A percentile compares a stretch with the other conserved stretches of the same genome.
phyloP scores from a whole-genome alignment of 2,888 invertebrate genomes.

The Nephrotoma appendiculata region DNA sequence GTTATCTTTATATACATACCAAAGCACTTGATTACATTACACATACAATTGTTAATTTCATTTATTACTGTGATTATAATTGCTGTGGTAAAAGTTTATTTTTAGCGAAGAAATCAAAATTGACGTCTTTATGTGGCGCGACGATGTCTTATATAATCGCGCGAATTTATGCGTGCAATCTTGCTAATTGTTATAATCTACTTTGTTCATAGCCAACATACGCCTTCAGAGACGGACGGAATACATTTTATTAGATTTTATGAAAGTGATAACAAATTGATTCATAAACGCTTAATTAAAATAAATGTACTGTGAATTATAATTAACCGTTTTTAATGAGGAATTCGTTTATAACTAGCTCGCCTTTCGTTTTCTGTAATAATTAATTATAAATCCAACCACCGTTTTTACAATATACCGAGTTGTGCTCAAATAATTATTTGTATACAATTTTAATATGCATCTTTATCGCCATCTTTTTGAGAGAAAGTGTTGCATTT shows the following conservation, averaged over 20 bases:
- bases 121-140: not conserved
- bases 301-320: not conserved
- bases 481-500: no score
- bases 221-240: no score
- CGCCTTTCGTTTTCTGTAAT: no score
- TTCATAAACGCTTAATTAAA: not conserved
- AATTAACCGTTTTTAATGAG: no score
- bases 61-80: not conserved
- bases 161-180: not conserved
- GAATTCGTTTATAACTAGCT: no score
- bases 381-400: no score
- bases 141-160: not conserved
- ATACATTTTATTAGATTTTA: not conserved
- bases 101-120: not conserved
- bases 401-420: no score
- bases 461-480: no score
- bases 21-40: not conserved
- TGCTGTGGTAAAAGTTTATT: not conserved
- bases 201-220: no score
- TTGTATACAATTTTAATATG: no score
- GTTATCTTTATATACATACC: not conserved
- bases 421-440: no score
- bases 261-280: not conserved
- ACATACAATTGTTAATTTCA: not conserved
- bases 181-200: not conserved